phyloP scores from a whole-genome alignment of 2,113 vertebrate genomes.

The Sceloporus undulatus region DNA sequence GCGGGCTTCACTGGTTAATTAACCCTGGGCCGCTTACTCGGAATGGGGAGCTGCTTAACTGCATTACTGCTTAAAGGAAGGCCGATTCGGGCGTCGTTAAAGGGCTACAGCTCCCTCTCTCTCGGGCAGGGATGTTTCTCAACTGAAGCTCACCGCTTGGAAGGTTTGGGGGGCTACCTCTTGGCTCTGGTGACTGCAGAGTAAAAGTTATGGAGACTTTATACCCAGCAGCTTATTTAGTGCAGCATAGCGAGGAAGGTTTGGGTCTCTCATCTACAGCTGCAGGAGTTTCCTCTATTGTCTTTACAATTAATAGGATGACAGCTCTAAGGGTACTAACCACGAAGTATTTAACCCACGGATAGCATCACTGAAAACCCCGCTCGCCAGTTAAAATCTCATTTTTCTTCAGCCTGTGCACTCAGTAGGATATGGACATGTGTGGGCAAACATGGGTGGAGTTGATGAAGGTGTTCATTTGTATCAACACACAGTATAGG shows the following conservation, averaged over 20 bases:
- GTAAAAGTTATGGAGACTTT: background rate
- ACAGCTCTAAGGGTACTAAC: background rate
- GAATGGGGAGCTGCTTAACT: conserved; percentile 38
- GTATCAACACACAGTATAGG: too few species aligned
- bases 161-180: background rate
- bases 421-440: background rate
- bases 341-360: background rate
- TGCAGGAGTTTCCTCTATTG: background rate
- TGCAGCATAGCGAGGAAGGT: background rate
- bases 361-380: background rate
- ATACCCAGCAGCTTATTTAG: background rate
- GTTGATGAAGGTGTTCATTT: background rate
- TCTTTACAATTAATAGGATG: background rate
- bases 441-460: background rate
- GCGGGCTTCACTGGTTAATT: conserved; percentile 47
- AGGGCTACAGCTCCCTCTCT: background rate
- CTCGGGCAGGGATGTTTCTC: too few species aligned
- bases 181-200: background rate
- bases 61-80: conserved; percentile 32
- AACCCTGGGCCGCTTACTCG: conserved; percentile 27
- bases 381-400: background rate
- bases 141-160: background rate
- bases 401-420: background rate
- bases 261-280: background rate
- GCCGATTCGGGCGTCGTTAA: background rate